These are phyloP conservation scores for Otolemur crassicaudatus DNA, from an alignment of 2,797 vertebrate genomes.

Conservation along the genomic window DNA sequence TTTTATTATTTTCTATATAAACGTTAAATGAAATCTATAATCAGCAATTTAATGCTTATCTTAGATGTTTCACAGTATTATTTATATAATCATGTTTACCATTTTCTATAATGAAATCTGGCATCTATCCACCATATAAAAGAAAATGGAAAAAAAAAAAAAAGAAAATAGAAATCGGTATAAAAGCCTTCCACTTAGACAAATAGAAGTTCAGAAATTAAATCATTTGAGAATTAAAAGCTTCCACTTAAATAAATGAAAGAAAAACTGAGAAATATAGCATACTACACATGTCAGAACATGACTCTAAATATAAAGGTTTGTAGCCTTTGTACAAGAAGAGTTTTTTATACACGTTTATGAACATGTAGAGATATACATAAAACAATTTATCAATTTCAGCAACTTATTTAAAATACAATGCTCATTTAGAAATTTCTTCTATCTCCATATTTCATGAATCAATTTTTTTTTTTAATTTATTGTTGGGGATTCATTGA, in stretches of 20 bases:
- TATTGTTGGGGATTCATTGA: too few species aligned
- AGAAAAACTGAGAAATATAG: conserved; percentile 49
- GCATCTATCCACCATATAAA: neutral
- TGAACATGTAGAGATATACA: conserved; percentile 1
- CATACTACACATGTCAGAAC: neutral
- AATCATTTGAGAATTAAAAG: conserved; percentile 33
- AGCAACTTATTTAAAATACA: conserved; percentile 45
- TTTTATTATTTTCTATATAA: conserved; percentile 54
- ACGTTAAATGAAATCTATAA: conserved; percentile 54
- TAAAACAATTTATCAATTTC: conserved; percentile 11
- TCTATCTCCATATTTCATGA: neutral
- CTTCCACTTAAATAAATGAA: conserved; percentile 15
- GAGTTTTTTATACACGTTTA: conserved; percentile 7
- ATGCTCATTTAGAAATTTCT: conserved; percentile 29
- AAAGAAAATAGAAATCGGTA: conserved; percentile 48
- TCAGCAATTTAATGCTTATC: neutral
- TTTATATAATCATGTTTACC: neutral
- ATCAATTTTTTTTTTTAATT: neutral
- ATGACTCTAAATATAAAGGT: neutral
- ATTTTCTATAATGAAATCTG: conserved; percentile 53
- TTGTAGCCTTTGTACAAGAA: neutral
- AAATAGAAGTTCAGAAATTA: conserved; percentile 17
- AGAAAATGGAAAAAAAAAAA: neutral
- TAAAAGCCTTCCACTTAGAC: conserved; percentile 32
- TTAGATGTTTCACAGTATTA: conserved; percentile 21